These are phyloP conservation scores for Triops longicaudatus DNA, from an alignment of 1,140 invertebrate genomes.

Conservation along the genomic window DNA sequence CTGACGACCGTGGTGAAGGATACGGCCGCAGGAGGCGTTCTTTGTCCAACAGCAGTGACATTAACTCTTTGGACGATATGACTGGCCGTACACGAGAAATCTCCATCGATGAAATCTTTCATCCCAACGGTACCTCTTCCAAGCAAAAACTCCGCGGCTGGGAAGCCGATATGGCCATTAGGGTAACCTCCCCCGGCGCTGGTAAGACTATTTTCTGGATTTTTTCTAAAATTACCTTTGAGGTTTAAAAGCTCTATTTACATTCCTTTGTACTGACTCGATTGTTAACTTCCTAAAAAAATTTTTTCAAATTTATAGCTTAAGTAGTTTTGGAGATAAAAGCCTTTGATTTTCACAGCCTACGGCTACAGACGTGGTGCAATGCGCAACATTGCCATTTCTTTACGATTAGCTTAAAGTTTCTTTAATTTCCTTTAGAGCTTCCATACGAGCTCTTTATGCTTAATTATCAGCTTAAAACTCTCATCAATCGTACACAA, in stretches of 20 bases:
- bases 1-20: slow-evolving; percentile 26
- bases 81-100: slow-evolving; percentile 26
- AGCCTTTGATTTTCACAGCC: no score
- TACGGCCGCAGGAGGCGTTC: slow-evolving; percentile 22
- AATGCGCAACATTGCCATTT: no score
- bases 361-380: no score
- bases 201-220: slow-evolving; percentile 5
- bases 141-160: slow-evolving; percentile 23
- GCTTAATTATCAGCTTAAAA: no score
- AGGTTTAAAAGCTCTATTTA: not conserved
- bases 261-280: no score
- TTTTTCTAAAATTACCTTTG: not conserved
- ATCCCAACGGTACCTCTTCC: slow-evolving; percentile 24
- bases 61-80: not conserved
- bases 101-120: slow-evolving; percentile 22
- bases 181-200: slow-evolving; percentile 25
- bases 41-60: not conserved
- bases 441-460: no score
- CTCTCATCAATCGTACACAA: no score
- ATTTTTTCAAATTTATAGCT: no score
- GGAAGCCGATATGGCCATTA: slow-evolving; percentile 28
- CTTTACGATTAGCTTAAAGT: no score
- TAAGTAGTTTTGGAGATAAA: no score
- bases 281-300: no score
- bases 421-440: no score